Conservation (phyloP, 2,888 invertebrate genomes). For the Pyrrhia umbra region DNA sequence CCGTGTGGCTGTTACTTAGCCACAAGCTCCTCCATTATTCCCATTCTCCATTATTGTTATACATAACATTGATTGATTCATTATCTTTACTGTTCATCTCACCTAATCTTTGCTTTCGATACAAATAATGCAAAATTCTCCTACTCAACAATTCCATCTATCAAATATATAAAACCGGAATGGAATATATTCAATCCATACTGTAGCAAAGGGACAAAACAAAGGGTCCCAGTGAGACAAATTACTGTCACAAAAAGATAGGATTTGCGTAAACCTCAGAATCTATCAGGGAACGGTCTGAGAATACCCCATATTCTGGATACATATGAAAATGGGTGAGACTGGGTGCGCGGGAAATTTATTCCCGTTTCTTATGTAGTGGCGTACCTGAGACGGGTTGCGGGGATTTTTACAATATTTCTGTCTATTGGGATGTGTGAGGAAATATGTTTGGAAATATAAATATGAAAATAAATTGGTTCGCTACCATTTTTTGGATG, state of each 20-base stretch:
- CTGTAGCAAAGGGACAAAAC: constrained; percentile 61
- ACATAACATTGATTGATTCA: too few species aligned
- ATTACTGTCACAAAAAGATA: constrained; percentile 67
- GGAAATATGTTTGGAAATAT: constrained; percentile 32
- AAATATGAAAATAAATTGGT: constrained; percentile 8
- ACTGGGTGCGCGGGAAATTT: constrained; percentile 61
- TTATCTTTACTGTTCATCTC: too few species aligned
- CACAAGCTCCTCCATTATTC: too few species aligned
- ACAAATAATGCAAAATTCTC: neutral
- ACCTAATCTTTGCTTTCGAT: neutral
- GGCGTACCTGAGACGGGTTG: constrained; percentile 42
- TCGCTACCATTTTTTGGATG: neutral
- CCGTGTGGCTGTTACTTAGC: too few species aligned
- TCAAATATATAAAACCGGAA: constrained; percentile 46
- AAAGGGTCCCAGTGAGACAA: constrained; percentile 67
- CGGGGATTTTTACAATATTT: constrained; percentile 41
- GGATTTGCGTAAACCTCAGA: constrained; percentile 66
- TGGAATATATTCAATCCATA: constrained; percentile 50
- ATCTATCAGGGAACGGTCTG: constrained; percentile 65
- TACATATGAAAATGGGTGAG: constrained; percentile 66
- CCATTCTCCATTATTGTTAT: too few species aligned
- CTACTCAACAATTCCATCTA: constrained; percentile 37
- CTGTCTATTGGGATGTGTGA: constrained; percentile 37
- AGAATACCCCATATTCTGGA: constrained; percentile 57
- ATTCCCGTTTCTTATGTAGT: constrained; percentile 54